A percentile compares a stretch with the other conserved stretches of the same genome.
Evolutionary conservation across 2,888 invertebrate species (phyloP).

Genomic region (Drosophila subsilvestris): DNA sequence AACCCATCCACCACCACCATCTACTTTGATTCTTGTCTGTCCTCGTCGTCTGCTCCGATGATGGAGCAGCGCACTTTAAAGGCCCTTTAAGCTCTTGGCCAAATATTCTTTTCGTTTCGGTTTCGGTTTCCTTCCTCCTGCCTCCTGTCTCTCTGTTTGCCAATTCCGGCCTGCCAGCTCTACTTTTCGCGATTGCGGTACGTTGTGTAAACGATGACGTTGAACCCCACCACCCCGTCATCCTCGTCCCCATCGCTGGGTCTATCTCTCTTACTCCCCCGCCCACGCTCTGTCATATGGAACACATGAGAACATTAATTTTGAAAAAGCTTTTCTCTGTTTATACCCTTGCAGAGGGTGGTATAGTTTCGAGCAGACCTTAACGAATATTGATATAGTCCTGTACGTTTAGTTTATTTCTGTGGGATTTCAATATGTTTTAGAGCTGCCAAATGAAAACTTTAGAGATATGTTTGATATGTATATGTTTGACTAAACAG

Average conservation of each 20-base stretch:
- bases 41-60: neutral
- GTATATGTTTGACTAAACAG: no score
- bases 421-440: no score
- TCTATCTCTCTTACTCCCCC: neutral
- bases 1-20: neutral
- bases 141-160: slow-evolving; percentile 8
- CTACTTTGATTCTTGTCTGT: neutral
- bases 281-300: neutral
- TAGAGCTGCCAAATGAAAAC: no score
- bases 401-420: neutral
- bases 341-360: slow-evolving; percentile 11
- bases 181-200: slow-evolving; percentile 56
- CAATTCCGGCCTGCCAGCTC: slow-evolving; percentile 33
- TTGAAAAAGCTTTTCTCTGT: slow-evolving; percentile 38
- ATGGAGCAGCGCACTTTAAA: slow-evolving; percentile 32
- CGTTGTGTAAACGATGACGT: slow-evolving; percentile 61
- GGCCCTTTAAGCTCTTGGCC: slow-evolving; percentile 47
- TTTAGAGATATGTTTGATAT: no score
- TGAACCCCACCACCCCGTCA: neutral
- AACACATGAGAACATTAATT: slow-evolving; percentile 34
- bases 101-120: slow-evolving; percentile 44
- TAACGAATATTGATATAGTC: neutral
- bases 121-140: neutral
- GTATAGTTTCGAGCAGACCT: neutral
- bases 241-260: neutral